A percentile compares a stretch with the other conserved stretches of the same genome.
These are phyloP conservation scores for Potamilus streckersoni DNA, from an alignment of 1,140 invertebrate genomes.

Conservation along the genomic window DNA sequence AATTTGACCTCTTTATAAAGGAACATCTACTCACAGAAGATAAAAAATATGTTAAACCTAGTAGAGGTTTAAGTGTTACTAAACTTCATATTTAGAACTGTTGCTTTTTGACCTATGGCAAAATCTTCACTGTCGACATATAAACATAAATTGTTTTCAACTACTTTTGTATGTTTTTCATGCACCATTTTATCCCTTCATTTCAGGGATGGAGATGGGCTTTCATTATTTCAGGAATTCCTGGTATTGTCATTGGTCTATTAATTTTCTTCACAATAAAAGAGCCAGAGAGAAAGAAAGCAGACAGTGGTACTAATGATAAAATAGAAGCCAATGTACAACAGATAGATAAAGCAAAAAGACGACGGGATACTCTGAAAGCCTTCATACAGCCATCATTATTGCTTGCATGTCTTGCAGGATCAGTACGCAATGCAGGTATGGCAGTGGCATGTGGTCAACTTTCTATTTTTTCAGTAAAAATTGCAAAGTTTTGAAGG, in stretches of 20 bases:
- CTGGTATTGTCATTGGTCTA: conserved; percentile 81
- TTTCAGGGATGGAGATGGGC: conserved; percentile 84
- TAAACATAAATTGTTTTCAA: too few species aligned
- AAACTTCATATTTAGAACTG: too few species aligned
- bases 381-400: conserved; percentile 82
- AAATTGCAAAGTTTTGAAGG: too few species aligned
- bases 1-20: too few species aligned
- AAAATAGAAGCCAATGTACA: conserved; percentile 59
- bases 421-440: conserved; percentile 91
- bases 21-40: too few species aligned
- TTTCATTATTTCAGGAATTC: conserved; percentile 85
- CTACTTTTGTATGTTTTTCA: too few species aligned
- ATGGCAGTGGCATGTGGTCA: conserved; percentile 46
- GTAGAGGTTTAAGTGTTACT: too few species aligned
- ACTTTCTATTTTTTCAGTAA: too few species aligned
- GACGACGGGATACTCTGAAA: conserved; percentile 36
- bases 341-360: not conserved
- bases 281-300: conserved; percentile 79
- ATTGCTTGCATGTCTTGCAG: conserved; percentile 84
- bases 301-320: conserved; percentile 29
- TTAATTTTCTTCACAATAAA: conserved; percentile 82
- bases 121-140: too few species aligned
- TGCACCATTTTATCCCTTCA: not conserved
- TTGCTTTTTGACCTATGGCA: too few species aligned
- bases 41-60: too few species aligned